Conservation (phyloP, 2,797 vertebrate genomes). For the Leptoclinus maculatus region DNA sequence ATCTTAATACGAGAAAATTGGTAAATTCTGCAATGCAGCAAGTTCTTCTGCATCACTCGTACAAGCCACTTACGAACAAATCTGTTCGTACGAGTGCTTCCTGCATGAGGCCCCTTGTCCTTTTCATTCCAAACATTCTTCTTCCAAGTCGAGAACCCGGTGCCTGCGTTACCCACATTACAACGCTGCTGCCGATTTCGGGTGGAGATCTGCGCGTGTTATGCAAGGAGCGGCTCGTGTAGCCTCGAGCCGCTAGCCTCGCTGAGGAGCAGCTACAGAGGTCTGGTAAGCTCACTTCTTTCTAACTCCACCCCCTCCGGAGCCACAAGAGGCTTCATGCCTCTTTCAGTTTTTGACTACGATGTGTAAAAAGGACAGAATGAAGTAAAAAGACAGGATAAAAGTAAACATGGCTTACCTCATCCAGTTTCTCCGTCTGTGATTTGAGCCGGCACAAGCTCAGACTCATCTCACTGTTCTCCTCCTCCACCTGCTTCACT, state of each 20-base stretch:
- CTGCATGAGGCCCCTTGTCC: neutral
- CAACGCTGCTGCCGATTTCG: neutral
- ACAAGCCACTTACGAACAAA: no score
- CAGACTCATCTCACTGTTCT: constrained; percentile 87
- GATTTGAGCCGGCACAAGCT: constrained; percentile 90
- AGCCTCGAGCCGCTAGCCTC: no score
- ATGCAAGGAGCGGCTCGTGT: neutral
- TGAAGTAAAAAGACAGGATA: neutral
- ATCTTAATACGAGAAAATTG: neutral
- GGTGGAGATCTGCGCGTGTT: neutral
- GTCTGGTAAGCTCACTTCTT: neutral
- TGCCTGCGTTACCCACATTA: neutral
- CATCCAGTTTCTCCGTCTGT: constrained; percentile 93
- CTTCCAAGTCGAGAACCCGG: neutral
- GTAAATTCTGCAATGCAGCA: no score
- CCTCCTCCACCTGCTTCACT: constrained; percentile 92
- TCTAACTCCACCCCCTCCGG: neutral
- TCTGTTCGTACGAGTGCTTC: neutral
- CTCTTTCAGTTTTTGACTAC: no score
- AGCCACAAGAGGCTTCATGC: neutral
- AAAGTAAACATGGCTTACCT: constrained; percentile 79
- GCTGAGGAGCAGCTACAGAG: neutral
- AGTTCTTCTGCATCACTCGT: no score
- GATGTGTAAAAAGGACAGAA: neutral
- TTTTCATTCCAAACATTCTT: neutral